Evolutionary conservation across 1,140 invertebrate species (phyloP).

Genomic region (Brachionus rotundiformis): DNA sequence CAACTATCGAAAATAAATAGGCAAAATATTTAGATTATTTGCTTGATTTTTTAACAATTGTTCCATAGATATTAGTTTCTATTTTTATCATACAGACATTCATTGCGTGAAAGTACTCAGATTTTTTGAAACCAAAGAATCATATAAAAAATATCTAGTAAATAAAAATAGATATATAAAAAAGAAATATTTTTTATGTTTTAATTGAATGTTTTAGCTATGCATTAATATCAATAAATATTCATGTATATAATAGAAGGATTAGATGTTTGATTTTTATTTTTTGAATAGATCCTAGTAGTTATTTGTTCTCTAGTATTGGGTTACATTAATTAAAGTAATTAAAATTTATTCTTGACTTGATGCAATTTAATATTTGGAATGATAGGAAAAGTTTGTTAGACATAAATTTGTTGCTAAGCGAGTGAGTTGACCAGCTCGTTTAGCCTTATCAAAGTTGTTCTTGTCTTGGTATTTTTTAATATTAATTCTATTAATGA

Average conservation of each 20-base stretch:
- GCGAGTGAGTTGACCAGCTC: not conserved
- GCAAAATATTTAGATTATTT: not conserved
- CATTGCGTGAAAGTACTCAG: not conserved
- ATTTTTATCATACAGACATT: not conserved
- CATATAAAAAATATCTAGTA: too few relatives aligned
- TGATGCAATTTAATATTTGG: not conserved
- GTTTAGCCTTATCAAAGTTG: not conserved
- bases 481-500: too few relatives aligned
- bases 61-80: conserved; percentile 3
- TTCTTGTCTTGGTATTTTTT: not conserved
- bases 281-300: not conserved
- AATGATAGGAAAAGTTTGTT: not conserved
- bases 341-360: not conserved
- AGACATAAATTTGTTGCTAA: not conserved
- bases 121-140: not conserved
- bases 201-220: not conserved
- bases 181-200: not conserved
- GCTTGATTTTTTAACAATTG: not conserved
- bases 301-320: not conserved
- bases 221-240: not conserved
- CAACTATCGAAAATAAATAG: not conserved
- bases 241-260: too few relatives aligned
- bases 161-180: too few relatives aligned
- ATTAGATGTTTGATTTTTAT: not conserved
- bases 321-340: not conserved